Percentiles rank a stretch among this genome's conserved stretches.
phyloP scores from a whole-genome alignment of 1,140 invertebrate species.

The Drosophila teissieri region DNA sequence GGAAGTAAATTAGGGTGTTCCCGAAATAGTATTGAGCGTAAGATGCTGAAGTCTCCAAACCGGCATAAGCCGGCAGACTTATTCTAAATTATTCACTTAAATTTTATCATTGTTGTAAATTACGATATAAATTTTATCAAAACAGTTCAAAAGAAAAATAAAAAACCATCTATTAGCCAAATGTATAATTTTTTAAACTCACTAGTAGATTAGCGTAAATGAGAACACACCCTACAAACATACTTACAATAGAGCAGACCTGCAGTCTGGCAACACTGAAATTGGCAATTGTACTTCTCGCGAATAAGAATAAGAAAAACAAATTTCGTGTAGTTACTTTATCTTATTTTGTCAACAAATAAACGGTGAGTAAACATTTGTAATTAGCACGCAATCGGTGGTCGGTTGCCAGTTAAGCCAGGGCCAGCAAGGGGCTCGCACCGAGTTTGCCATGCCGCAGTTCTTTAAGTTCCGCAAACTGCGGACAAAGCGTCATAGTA shows the following conservation, averaged over 20 bases:
- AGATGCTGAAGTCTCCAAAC: background rate
- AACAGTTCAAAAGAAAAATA: background rate
- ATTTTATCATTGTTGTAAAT: no score
- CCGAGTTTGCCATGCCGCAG: conserved; percentile 56
- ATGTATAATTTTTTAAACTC: background rate
- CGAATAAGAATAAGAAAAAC: conserved; percentile 56
- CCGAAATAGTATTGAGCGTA: background rate
- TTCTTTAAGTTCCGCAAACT: conserved; percentile 66
- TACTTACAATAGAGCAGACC: background rate
- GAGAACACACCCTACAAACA: background rate
- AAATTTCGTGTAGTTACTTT: conserved; percentile 64
- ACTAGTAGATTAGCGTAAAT: background rate
- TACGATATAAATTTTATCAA: no score
- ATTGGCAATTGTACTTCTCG: conserved; percentile 19
- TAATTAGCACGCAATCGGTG: conserved; percentile 67
- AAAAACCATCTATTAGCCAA: background rate
- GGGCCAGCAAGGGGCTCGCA: conserved; percentile 52
- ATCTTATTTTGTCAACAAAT: conserved; percentile 81
- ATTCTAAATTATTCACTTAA: no score
- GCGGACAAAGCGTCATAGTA: conserved; percentile 68
- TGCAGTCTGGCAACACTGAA: conserved; percentile 4
- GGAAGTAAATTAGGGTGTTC: conserved; percentile 3
- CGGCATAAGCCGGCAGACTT: no score
- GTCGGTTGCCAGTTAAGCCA: conserved; percentile 55
- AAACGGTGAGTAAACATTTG: conserved; percentile 80